Conservation (phyloP, 1,140 invertebrate species). For the Sitodiplosis mosellana region DNA sequence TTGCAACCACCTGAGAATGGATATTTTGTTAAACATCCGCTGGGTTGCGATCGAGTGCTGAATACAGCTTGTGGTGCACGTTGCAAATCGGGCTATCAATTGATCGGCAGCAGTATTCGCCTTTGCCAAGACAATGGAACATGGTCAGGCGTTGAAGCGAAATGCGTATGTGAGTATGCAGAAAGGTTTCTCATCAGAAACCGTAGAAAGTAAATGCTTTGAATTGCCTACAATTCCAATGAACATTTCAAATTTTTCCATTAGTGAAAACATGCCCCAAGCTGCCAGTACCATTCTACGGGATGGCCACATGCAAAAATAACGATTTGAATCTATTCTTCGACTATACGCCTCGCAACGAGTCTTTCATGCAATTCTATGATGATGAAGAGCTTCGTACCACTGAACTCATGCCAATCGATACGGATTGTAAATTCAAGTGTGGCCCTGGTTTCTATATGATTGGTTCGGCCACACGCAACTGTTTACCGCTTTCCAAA, state of each 20-base stretch:
- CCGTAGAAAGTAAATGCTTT: background rate
- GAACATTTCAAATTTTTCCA: too few relatives aligned
- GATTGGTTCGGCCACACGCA: conserved; percentile 41
- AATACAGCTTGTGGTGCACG: conserved; percentile 50
- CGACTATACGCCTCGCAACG: conserved; percentile 5
- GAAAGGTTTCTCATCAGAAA: too few relatives aligned
- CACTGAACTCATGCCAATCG: conserved; percentile 27
- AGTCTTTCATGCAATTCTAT: conserved; percentile 5
- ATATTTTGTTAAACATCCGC: conserved; percentile 41
- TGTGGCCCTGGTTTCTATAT: conserved; percentile 44
- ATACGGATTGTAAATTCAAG: conserved; percentile 43
- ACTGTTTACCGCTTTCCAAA: conserved; percentile 43
- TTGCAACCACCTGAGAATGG: conserved; percentile 40
- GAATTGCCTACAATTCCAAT: conserved; percentile 4
- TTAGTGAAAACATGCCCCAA: conserved; percentile 42
- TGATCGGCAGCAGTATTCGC: conserved; percentile 42
- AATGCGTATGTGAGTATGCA: conserved; percentile 27
- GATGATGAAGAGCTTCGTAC: conserved; percentile 7
- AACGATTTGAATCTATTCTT: conserved; percentile 18
- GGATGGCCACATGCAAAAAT: conserved; percentile 37
- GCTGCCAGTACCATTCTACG: conserved; percentile 33
- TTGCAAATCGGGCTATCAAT: conserved; percentile 43
- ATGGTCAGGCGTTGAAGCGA: conserved; percentile 43
- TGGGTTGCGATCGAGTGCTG: conserved; percentile 39
- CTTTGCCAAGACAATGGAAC: conserved; percentile 41